Percentiles rank a stretch among this genome's conserved stretches.
Conservation (phyloP, 2,113 vertebrate genomes). For the Phalacrocorax brasilianus region DNA sequence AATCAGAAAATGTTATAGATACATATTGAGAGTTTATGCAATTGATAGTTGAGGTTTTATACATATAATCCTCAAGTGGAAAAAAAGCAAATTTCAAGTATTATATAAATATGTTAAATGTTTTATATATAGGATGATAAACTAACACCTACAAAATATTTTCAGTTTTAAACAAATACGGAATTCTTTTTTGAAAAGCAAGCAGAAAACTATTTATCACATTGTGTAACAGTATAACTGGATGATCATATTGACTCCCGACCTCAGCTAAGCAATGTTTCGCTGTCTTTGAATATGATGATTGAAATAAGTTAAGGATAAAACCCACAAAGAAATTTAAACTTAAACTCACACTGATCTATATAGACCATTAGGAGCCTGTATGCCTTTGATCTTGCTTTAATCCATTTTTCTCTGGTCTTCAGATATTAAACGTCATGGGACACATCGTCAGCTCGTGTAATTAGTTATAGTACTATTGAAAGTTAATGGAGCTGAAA, state of each 20-base stretch:
- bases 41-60: not conserved
- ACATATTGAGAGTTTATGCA: not conserved
- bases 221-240: not conserved
- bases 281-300: not conserved
- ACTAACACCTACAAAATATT: not conserved
- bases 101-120: not conserved
- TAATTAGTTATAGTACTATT: slow-evolving; percentile 22
- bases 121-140: not conserved
- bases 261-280: not conserved
- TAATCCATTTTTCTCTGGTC: slow-evolving; percentile 25
- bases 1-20: not conserved
- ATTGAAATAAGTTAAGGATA: not conserved
- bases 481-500: slow-evolving; percentile 32
- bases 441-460: not conserved
- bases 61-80: not conserved
- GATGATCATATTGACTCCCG: not conserved
- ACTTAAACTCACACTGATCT: not conserved
- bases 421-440: slow-evolving; percentile 22
- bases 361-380: not conserved
- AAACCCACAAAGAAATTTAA: not conserved
- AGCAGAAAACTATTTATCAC: not conserved
- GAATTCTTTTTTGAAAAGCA: not conserved
- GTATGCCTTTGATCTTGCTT: not conserved
- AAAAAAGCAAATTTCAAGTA: not conserved
- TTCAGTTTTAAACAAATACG: not conserved